Evolutionary conservation across 2,888 invertebrate genomes (phyloP), one percentile per base, ranked within the genome.

Genomic region (Caenorhabditis macrosperma): DNA sequence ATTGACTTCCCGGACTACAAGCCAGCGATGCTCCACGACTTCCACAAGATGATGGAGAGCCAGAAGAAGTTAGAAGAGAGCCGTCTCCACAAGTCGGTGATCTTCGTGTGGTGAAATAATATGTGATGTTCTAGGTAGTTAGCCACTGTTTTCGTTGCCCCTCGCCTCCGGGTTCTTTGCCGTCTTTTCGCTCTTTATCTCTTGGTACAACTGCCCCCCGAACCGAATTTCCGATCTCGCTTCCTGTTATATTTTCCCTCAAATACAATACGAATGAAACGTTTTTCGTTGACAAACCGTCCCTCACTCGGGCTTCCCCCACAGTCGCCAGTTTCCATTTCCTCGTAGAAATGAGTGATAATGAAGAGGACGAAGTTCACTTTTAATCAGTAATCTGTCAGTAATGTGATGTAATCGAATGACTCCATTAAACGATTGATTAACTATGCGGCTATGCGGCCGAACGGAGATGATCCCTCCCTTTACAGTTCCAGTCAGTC

Each of bases 11-110:
- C 59, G 4, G 78, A 78, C 10, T 78, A 71, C 48, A 61, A 61
- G 12, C 78, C 78, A 7, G 78, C 78, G 24, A 71, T 78, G 66
- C 71, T 78, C 17, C 66, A 68, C 12, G 69, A 77, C 44, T 77
- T 69, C 15, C 57, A 69, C 15, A 35, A 69, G n/a, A 30, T 66
- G 35, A 46, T 59, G 3, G 59, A 64, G 57, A 26, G 55, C 26
- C 64, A 74, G 50, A 64, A 59, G 26, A 26, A 44, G 7, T 17
- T 50, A 35, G 67, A 60, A 44, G 55, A 67, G 28, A 54, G 33
- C 2, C 35, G 59, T 12, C 57, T 74, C 17, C 50, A 75, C 26
- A 75, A 67, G 54, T 64, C 78, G 0, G 50, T 66, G 17, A 71
- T 78, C 22, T 78, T 71, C 55, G 61, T 78, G 17, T 78, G 61